Evolutionary conservation across 2,888 invertebrate genomes (phyloP).

Genomic region (Selenia dentaria): DNA sequence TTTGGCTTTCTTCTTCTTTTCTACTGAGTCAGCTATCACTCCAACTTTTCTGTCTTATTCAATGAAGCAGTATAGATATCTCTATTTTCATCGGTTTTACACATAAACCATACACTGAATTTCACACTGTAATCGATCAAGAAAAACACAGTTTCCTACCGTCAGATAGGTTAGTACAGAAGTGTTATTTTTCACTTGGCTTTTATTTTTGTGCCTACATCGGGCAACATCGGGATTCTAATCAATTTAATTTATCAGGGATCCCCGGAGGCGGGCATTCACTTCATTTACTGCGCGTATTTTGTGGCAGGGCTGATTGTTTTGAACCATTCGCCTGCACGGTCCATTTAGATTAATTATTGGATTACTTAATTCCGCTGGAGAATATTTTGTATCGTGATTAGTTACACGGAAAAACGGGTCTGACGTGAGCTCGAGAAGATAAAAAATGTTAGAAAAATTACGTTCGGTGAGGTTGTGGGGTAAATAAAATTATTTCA

Average conservation of each 20-base stretch:
- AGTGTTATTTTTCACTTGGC: conserved; percentile 75
- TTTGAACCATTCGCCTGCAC: conserved; percentile 84
- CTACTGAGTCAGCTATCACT: no score
- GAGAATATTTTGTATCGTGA: conserved; percentile 65
- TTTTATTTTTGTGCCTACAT: conserved; percentile 78
- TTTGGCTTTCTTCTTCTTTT: no score
- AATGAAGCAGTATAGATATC: no score
- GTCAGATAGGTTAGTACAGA: conserved; percentile 51
- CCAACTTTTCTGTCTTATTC: no score
- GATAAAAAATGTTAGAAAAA: conserved; percentile 15
- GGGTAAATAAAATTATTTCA: background rate
- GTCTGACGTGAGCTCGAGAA: conserved; percentile 17
- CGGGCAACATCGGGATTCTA: conserved; percentile 75
- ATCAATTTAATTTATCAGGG: conserved; percentile 85
- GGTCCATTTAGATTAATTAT: conserved; percentile 85
- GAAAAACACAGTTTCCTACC: background rate
- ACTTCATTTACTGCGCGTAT: conserved; percentile 85
- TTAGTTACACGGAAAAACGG: conserved; percentile 40
- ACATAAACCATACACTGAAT: no score
- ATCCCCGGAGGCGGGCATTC: conserved; percentile 82
- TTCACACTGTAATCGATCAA: conserved; percentile 2
- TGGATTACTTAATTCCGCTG: conserved; percentile 82
- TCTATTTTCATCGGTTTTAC: no score
- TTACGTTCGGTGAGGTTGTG: conserved; percentile 1
- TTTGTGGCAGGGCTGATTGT: conserved; percentile 84